A percentile compares a stretch with the other conserved stretches of the same genome.
phyloP scores from a whole-genome alignment of 2,797 vertebrate genomes.

The Cyprinodon diabolis region DNA sequence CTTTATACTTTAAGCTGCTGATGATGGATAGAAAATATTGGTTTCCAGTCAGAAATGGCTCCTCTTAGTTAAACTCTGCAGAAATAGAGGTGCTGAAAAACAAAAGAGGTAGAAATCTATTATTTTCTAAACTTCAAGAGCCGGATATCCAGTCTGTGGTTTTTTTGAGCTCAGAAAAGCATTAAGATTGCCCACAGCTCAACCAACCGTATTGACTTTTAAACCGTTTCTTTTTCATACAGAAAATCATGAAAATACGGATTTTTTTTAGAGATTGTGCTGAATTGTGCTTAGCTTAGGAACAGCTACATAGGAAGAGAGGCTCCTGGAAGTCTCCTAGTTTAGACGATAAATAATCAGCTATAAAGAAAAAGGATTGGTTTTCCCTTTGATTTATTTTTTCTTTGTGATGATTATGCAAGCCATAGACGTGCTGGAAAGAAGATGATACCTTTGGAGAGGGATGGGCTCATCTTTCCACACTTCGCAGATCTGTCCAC shows the following conservation, averaged over 20 bases:
- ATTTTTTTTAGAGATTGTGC: neutral
- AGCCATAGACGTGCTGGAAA: neutral
- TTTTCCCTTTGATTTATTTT: neutral
- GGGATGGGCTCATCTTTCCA: neutral
- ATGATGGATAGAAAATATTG: too few species aligned
- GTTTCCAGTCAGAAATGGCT: neutral
- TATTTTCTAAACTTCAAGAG: neutral
- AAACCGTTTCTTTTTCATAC: neutral
- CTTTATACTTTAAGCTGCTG: slow-evolving; percentile 1
- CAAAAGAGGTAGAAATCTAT: slow-evolving; percentile 2
- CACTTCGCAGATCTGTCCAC: neutral
- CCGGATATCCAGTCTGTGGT: neutral
- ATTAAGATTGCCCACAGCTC: neutral
- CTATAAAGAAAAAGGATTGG: neutral
- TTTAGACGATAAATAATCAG: neutral
- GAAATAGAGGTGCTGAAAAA: slow-evolving; percentile 10
- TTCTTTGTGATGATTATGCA: neutral
- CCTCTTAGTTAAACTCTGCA: neutral
- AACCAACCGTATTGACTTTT: neutral
- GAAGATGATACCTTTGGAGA: slow-evolving; percentile 1
- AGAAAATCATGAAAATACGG: neutral
- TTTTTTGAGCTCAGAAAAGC: neutral
- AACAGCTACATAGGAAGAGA: neutral
- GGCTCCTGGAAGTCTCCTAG: neutral
- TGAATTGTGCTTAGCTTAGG: neutral